Evolutionary conservation across 2,797 vertebrate species (phyloP).

Genomic region (Ceyx erithaca): DNA sequence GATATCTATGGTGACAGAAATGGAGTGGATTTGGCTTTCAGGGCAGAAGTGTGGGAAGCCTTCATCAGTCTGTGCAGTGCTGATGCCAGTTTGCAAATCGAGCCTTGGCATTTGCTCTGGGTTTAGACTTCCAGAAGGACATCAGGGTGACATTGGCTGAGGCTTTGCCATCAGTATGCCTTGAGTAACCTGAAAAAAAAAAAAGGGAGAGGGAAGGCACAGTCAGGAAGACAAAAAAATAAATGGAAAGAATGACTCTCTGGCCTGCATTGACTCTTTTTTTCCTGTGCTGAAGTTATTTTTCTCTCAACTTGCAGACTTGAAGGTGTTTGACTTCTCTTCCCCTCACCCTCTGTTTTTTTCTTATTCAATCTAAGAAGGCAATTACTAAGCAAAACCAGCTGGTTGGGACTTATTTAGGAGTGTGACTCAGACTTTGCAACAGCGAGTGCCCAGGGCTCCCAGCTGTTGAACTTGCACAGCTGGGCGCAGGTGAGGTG

Average conservation of each 20-base stretch:
- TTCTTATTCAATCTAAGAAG: not conserved
- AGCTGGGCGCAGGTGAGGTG: not conserved
- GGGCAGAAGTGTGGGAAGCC: not conserved
- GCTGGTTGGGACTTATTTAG: not conserved
- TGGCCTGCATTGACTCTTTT: not conserved
- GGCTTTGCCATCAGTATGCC: not conserved
- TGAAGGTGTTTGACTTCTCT: not conserved
- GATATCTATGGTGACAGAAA: not conserved
- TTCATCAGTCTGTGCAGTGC: not conserved
- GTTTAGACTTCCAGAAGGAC: not conserved
- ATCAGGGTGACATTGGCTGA: not conserved
- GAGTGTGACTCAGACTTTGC: not conserved
- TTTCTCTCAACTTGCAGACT: not conserved
- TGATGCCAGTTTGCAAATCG: not conserved
- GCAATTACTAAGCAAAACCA: not conserved
- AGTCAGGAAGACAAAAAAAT: not conserved
- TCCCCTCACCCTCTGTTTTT: not conserved
- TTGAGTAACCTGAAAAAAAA: not conserved
- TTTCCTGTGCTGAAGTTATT: not conserved
- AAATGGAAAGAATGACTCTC: not conserved
- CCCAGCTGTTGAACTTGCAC: constrained; percentile 5
- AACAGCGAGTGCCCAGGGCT: not conserved
- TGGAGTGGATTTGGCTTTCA: not conserved
- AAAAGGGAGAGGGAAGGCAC: not conserved
- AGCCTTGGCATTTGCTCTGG: not conserved